Percentiles rank a stretch among this genome's conserved stretches.
phyloP scores from a whole-genome alignment of 2,113 vertebrate genomes.

The Madoqua kirkii region DNA sequence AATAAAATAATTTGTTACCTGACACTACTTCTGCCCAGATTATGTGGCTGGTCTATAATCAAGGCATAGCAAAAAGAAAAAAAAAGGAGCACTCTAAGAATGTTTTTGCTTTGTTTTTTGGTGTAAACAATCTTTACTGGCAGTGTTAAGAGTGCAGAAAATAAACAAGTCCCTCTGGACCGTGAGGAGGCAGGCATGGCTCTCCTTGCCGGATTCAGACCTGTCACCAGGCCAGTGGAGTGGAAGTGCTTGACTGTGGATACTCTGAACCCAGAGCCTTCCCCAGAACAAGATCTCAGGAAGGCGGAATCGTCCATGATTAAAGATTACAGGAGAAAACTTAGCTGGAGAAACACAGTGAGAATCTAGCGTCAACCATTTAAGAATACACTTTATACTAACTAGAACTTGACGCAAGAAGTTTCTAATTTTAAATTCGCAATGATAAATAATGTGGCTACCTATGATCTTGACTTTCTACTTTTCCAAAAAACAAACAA shows the following conservation, averaged over 20 bases:
- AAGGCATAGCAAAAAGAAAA: neutral
- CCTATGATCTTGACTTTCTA: neutral
- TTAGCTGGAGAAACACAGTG: conserved; percentile 27
- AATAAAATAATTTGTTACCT: conserved; percentile 64
- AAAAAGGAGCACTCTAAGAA: neutral
- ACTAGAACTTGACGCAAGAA: conserved; percentile 28
- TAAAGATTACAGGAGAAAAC: conserved; percentile 44
- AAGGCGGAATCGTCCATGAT: neutral
- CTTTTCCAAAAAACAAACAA: neutral
- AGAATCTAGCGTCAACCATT: conserved; percentile 29
- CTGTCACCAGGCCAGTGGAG: neutral
- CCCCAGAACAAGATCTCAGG: neutral
- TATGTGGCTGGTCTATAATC: conserved; percentile 53
- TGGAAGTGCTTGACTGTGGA: neutral
- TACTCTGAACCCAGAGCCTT: neutral
- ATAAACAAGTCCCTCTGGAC: neutral
- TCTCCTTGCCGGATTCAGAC: neutral
- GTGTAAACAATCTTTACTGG: neutral
- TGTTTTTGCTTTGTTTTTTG: neutral
- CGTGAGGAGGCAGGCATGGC: neutral
- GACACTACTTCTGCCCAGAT: conserved; percentile 52
- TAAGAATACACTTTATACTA: neutral
- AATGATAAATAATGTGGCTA: neutral
- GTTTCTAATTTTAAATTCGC: conserved; percentile 44
- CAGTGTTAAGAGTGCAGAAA: neutral